Conservation (phyloP, 2,113 vertebrate genomes). For the Syrrhaptes paradoxus region DNA sequence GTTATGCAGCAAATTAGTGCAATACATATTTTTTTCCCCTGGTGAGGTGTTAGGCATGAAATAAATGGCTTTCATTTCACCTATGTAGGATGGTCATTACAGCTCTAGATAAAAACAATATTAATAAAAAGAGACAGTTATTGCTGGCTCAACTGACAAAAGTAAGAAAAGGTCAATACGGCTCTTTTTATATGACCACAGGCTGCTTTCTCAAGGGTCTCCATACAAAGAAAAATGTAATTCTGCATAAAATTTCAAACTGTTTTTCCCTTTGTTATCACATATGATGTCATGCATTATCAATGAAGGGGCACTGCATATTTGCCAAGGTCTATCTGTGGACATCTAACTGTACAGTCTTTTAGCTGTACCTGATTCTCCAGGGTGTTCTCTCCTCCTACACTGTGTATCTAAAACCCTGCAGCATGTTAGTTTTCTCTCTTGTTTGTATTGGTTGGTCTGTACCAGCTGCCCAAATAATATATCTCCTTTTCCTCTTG, state of each 20-base stretch:
- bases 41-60: slow-evolving; percentile 28
- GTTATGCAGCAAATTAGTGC: slow-evolving; percentile 63
- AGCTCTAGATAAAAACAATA: slow-evolving; percentile 61
- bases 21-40: slow-evolving; percentile 17
- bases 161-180: slow-evolving; percentile 25
- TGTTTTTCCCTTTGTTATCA: background rate
- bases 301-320: background rate
- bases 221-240: background rate
- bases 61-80: slow-evolving; percentile 71
- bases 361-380: background rate
- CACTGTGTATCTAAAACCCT: background rate
- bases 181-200: background rate
- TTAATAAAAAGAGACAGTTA: slow-evolving; percentile 61
- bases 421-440: background rate
- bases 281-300: background rate
- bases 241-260: background rate
- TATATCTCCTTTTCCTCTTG: background rate
- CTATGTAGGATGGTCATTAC: slow-evolving; percentile 27
- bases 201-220: background rate
- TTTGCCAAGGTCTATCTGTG: background rate
- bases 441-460: background rate
- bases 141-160: slow-evolving; percentile 12
- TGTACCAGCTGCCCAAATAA: background rate
- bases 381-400: background rate
- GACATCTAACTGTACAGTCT: background rate